A percentile compares a stretch with the other conserved stretches of the same genome.
Evolutionary conservation across 2,888 invertebrate genomes (phyloP).

Genomic region (Conomelus anceps): DNA sequence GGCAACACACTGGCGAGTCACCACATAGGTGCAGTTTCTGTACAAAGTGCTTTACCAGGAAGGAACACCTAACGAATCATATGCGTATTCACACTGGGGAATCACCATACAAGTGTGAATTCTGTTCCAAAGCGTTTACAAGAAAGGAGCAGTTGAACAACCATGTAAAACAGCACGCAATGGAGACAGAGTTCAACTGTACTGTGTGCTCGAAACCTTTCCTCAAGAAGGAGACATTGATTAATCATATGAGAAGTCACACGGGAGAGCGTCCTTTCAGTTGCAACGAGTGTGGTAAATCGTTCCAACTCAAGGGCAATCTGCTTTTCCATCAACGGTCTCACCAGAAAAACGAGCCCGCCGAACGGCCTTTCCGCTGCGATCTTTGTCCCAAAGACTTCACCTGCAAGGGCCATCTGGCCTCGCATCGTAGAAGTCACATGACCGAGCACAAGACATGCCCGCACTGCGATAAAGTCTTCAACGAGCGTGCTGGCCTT

Average conservation of each 20-base stretch:
- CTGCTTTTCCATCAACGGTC: conserved; percentile 79
- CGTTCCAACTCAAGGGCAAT: conserved; percentile 37
- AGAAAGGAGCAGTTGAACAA: conserved; percentile 64
- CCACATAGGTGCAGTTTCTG: conserved; percentile 69
- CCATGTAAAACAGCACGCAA: conserved; percentile 56
- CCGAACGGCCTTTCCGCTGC: conserved; percentile 64
- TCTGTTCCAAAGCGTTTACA: conserved; percentile 72
- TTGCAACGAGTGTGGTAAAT: conserved; percentile 45
- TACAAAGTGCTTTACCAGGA: conserved; percentile 46
- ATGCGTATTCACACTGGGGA: conserved; percentile 68
- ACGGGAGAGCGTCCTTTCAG: conserved; percentile 74
- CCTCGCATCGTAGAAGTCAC: conserved; percentile 74
- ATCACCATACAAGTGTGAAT: conserved; percentile 70
- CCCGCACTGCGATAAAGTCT: conserved; percentile 32
- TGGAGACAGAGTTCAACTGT: conserved; percentile 68
- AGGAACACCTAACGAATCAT: conserved; percentile 46
- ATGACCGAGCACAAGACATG: conserved; percentile 42
- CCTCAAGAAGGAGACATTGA: conserved; percentile 64
- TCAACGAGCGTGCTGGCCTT: conserved; percentile 29
- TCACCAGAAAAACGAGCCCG: conserved; percentile 67
- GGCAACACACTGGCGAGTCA: conserved; percentile 50
- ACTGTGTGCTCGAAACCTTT: conserved; percentile 68
- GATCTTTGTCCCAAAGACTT: conserved; percentile 81
- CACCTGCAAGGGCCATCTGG: conserved; percentile 80
- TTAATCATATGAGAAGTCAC: conserved; percentile 71